These are phyloP conservation scores for Calliphora vomitoria DNA, from an alignment of 2,888 invertebrate species.

Conservation along the genomic window DNA sequence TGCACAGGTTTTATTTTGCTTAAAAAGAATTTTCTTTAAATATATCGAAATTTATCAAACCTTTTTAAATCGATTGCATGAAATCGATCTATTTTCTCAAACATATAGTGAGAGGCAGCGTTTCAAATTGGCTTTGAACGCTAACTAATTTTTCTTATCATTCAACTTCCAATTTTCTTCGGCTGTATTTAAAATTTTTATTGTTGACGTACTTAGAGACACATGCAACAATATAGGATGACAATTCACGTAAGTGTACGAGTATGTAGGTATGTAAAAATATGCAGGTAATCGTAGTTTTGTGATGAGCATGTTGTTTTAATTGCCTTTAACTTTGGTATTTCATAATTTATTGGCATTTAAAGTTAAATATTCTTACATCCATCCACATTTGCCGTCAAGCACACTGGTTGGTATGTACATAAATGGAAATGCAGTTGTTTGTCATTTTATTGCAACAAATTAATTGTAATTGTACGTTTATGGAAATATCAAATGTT, in stretches of 20 bases:
- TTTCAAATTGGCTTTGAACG: too few relatives aligned
- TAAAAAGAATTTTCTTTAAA: too few relatives aligned
- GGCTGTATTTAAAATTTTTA: constrained; percentile 25
- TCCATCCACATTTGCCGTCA: not conserved
- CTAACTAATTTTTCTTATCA: not conserved
- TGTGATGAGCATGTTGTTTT: constrained; percentile 63
- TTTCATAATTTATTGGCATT: constrained; percentile 67
- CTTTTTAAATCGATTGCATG: too few relatives aligned
- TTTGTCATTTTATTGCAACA: constrained; percentile 4
- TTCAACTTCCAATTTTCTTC: constrained; percentile 18
- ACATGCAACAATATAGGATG: not conserved
- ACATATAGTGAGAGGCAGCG: too few relatives aligned
- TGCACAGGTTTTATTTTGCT: too few relatives aligned
- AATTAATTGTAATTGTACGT: constrained; percentile 14
- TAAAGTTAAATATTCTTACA: constrained; percentile 49
- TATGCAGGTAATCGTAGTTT: constrained; percentile 39
- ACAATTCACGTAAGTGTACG: not conserved
- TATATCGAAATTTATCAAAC: too few relatives aligned
- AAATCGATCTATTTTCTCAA: too few relatives aligned
- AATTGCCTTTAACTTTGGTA: constrained; percentile 71
- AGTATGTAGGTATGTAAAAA: not conserved
- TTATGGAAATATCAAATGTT: not conserved
- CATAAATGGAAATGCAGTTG: constrained; percentile 24
- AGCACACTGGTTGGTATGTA: not conserved
- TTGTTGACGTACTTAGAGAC: not conserved